phyloP scores from a whole-genome alignment of 2,113 vertebrate species.

The Forbesichthys agassizii region DNA sequence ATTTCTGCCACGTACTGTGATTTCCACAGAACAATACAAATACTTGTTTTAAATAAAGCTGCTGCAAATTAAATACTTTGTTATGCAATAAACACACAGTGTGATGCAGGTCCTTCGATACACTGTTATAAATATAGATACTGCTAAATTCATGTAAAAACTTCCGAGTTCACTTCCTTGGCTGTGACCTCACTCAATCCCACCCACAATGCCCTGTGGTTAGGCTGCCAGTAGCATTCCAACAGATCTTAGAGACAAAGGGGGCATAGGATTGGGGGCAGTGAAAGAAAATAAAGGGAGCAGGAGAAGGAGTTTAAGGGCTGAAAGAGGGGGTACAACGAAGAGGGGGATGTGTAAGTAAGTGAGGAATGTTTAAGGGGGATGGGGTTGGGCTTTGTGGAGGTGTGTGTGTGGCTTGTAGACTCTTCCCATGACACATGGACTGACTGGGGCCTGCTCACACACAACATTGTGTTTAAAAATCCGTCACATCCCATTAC shows the following conservation, averaged over 20 bases:
- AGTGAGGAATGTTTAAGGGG: constrained; percentile 6
- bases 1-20: too few species aligned
- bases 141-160: constrained; percentile 65
- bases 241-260: constrained; percentile 59
- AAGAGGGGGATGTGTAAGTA: constrained; percentile 17
- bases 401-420: constrained; percentile 21
- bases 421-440: constrained; percentile 68
- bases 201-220: constrained; percentile 71
- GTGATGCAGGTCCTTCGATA: too few species aligned
- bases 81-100: too few species aligned
- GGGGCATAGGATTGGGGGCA: constrained; percentile 29
- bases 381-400: neutral
- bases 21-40: too few species aligned
- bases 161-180: constrained; percentile 79
- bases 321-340: constrained; percentile 31
- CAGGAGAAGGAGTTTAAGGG: constrained; percentile 20
- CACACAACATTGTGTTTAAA: constrained; percentile 60
- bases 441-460: constrained; percentile 51
- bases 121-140: too few species aligned
- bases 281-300: constrained; percentile 1
- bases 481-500: constrained; percentile 77
- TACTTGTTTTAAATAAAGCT: too few species aligned
- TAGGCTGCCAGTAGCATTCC: constrained; percentile 67
- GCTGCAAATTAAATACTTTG: too few species aligned
- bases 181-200: constrained; percentile 69